Percentiles rank a stretch among this genome's conserved stretches.
Conservation (phyloP, 2,888 invertebrate species). For the Pocota personata region DNA sequence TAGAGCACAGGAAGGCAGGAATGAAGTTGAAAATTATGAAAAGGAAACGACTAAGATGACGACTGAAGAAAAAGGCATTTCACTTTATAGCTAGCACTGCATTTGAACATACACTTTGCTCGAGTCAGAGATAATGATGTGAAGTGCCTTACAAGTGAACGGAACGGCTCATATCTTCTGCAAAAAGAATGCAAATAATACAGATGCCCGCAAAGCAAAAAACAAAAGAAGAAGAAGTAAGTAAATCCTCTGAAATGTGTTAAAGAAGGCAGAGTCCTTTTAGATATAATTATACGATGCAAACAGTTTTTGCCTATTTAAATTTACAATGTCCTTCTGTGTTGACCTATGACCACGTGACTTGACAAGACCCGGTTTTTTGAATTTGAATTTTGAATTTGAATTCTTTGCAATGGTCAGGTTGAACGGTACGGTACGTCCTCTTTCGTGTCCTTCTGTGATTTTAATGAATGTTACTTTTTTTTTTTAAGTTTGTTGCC, state of each 20-base stretch:
- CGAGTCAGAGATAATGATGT: conserved; percentile 55
- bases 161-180: conserved; percentile 32
- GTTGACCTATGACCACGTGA: conserved; percentile 25
- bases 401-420: neutral
- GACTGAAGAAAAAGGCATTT: conserved; percentile 19
- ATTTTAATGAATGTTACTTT: conserved; percentile 46
- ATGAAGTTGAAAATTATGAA: conserved; percentile 63
- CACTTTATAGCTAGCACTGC: conserved; percentile 8
- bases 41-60: conserved; percentile 58
- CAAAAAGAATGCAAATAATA: conserved; percentile 54
- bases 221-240: neutral
- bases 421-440: neutral
- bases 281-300: conserved; percentile 38
- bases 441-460: conserved; percentile 44
- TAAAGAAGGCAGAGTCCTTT: conserved; percentile 26
- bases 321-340: conserved; percentile 4
- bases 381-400: conserved; percentile 23
- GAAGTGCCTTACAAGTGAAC: conserved; percentile 47
- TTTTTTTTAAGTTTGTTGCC: conserved; percentile 23
- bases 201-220: conserved; percentile 4
- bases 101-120: conserved; percentile 23
- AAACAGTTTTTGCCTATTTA: conserved; percentile 21
- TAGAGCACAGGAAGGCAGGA: neutral
- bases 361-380: neutral
- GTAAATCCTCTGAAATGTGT: neutral